Evolutionary conservation across 2,888 invertebrate genomes (phyloP).

Genomic region (Melieria omissa): DNA sequence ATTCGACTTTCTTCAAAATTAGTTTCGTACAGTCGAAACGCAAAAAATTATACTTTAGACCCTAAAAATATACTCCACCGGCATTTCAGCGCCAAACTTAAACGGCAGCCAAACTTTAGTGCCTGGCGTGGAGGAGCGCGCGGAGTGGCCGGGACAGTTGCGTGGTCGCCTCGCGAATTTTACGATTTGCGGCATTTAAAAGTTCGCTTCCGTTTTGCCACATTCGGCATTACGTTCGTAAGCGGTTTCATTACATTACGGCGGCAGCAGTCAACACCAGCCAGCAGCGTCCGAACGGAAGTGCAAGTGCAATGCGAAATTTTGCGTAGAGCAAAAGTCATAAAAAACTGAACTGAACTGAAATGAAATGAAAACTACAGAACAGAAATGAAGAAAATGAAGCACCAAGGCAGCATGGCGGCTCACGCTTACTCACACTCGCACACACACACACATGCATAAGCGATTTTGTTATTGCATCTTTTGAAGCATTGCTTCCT

Average conservation of each 20-base stretch:
- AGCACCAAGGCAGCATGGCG: no score
- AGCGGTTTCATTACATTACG: slow-evolving; percentile 28
- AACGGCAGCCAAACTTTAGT: no score
- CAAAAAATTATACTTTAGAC: no score
- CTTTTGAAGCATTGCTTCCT: slow-evolving; percentile 34
- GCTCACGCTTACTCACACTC: slow-evolving; percentile 9
- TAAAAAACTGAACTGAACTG: slow-evolving; percentile 36
- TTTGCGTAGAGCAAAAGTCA: slow-evolving; percentile 28
- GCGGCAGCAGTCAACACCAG: background rate
- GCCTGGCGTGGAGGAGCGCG: no score
- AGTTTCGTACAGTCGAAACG: no score
- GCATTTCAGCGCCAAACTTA: no score
- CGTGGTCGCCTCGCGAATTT: slow-evolving; percentile 23
- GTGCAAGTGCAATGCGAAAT: slow-evolving; percentile 20
- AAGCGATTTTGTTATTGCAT: slow-evolving; percentile 30
- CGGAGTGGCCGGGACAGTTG: no score
- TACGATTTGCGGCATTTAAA: slow-evolving; percentile 30
- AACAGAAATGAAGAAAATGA: background rate
- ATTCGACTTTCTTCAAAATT: no score
- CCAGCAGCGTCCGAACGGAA: slow-evolving; percentile 12
- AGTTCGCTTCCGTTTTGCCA: slow-evolving; percentile 30
- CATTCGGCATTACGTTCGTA: slow-evolving; percentile 17
- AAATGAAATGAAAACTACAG: slow-evolving; percentile 32
- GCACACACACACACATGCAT: slow-evolving; percentile 14
- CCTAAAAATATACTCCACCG: no score